Conservation (phyloP, 2,888 invertebrate species). For the Nomada hirtipes region DNA sequence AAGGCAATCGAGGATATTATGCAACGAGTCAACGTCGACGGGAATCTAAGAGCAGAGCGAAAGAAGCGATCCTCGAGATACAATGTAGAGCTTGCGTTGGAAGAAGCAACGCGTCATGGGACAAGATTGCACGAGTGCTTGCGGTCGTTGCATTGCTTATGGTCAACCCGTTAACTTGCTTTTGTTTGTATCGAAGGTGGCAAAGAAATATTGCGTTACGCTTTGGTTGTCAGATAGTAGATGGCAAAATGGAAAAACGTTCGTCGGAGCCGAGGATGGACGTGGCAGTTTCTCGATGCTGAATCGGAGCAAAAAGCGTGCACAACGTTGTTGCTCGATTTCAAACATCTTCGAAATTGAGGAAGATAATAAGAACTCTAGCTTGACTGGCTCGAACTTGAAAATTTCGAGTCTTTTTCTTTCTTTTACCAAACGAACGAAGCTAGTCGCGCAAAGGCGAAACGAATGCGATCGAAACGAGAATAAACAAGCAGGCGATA, state of each 20-base stretch:
- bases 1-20: constrained; percentile 14
- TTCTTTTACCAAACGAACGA: too few relatives aligned
- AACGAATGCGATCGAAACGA: too few relatives aligned
- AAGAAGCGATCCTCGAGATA: constrained; percentile 14
- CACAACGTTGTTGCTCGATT: not conserved
- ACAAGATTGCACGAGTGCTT: constrained; percentile 20
- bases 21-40: constrained; percentile 22
- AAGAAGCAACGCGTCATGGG: constrained; percentile 30
- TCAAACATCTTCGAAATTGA: too few relatives aligned
- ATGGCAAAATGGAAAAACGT: not conserved
- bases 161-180: constrained; percentile 10
- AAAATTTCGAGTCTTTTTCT: not conserved
- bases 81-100: constrained; percentile 7
- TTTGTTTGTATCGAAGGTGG: not conserved
- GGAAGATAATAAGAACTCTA: too few relatives aligned
- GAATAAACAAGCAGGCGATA: too few relatives aligned
- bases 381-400: too few relatives aligned
- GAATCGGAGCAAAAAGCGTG: not conserved
- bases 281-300: not conserved
- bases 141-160: constrained; percentile 11
- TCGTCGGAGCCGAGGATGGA: not conserved
- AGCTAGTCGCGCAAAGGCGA: too few relatives aligned
- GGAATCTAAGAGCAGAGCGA: not conserved
- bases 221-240: not conserved
- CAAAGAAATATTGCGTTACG: constrained; percentile 8